phyloP scores from a whole-genome alignment of 2,113 vertebrate species.

The Istiophorus platypterus region DNA sequence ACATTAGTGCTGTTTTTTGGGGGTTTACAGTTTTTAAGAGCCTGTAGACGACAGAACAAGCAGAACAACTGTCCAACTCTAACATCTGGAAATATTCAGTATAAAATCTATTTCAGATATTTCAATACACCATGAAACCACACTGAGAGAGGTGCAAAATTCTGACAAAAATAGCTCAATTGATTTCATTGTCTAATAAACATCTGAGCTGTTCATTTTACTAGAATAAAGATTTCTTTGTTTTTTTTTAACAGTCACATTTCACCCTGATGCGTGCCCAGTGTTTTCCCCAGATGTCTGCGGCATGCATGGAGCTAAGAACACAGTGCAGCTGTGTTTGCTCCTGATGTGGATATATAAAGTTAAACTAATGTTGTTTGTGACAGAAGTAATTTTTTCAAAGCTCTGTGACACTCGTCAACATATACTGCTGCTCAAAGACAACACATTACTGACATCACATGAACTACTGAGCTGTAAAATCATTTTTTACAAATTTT shows the following conservation, averaged over 20 bases:
- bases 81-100: background rate
- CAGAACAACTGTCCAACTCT: background rate
- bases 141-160: background rate
- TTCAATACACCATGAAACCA: background rate
- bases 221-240: background rate
- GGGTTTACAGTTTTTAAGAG: background rate
- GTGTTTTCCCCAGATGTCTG: slow-evolving; percentile 31
- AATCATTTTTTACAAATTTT: background rate
- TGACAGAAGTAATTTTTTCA: background rate
- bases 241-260: background rate
- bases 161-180: background rate
- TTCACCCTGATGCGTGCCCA: too few relatives aligned
- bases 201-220: slow-evolving; percentile 7
- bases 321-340: slow-evolving; percentile 24
- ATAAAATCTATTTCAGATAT: background rate
- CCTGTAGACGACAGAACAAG: background rate
- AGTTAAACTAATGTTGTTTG: slow-evolving; percentile 3
- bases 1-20: background rate
- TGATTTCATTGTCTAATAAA: slow-evolving; percentile 13
- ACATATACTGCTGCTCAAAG: background rate
- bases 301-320: slow-evolving; percentile 16
- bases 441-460: background rate
- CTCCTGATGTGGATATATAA: slow-evolving; percentile 18
- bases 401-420: background rate
- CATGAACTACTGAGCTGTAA: background rate